Conservation (phyloP, 2,113 vertebrate species). For the Hypanus sabinus region DNA sequence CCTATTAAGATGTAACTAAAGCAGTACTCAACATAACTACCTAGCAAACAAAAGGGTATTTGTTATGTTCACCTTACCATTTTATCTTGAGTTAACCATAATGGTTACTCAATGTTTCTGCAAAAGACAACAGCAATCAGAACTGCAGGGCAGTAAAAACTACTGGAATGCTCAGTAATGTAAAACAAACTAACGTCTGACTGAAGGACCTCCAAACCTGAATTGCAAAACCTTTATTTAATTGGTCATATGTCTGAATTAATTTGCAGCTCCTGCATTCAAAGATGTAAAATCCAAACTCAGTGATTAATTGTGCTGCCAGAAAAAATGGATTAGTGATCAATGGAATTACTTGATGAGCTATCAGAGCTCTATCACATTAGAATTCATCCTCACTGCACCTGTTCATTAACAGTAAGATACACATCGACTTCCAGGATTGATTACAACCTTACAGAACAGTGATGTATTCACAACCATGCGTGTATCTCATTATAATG, state of each 20-base stretch:
- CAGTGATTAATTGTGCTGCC: constrained; percentile 64
- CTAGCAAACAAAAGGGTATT: not conserved
- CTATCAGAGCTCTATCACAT: constrained; percentile 60
- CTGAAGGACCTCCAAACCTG: constrained; percentile 44
- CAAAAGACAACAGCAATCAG: not conserved
- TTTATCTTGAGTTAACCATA: not conserved
- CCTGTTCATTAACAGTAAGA: constrained; percentile 65
- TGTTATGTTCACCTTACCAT: not conserved
- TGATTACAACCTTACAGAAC: constrained; percentile 58
- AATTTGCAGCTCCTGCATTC: constrained; percentile 52
- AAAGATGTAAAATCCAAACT: constrained; percentile 53
- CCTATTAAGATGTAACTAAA: not conserved
- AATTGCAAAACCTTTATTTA: constrained; percentile 45
- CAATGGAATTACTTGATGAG: constrained; percentile 59
- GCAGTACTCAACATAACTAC: not conserved
- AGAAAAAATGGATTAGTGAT: constrained; percentile 67
- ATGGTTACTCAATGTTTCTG: not conserved
- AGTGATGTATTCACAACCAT: not conserved
- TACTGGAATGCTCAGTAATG: constrained; percentile 42
- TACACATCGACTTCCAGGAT: constrained; percentile 57
- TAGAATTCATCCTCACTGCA: constrained; percentile 65
- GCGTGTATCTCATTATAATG: not conserved
- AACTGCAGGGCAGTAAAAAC: constrained; percentile 40
- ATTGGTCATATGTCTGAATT: constrained; percentile 52
- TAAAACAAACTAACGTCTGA: constrained; percentile 42